Evolutionary conservation across 2,888 invertebrate genomes (phyloP), one percentile per base, ranked within the genome.

Genomic region (Hemistola chrysoprasaria): DNA sequence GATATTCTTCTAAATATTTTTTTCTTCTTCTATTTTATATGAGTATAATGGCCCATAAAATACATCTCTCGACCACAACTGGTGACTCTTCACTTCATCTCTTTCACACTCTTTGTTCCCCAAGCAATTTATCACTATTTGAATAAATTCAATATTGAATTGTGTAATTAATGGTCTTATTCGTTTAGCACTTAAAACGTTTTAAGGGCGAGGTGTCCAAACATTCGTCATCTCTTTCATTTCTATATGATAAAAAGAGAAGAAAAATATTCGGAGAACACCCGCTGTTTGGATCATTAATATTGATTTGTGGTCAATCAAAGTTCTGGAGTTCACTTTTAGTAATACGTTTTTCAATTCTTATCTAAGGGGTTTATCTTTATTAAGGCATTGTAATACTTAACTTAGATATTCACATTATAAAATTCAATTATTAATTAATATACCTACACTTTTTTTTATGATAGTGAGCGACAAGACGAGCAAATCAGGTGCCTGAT

Each of bases 291-390:
- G 66, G 76, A 86, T 89, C 90, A 90, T 90, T 90, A 90, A 90
- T 90, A 89, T 88, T 90, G 89, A 90, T 90, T 90, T 90, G 89
- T 89, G 89, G 90, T 89, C 88, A 90, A 90, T 90, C 89, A 89
- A 82, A 85, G 81, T 30, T 35, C 73, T 77, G 61, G 76, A 82
- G 86, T 87, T 86, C 78, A 83, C 83, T 87, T 86, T 87, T 85
- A 84, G 82, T 83, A 74, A 78, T 78, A 64, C 71, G 81, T 81
- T 84, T 83, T 81, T 44, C 26, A 21, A 27, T 28, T 42, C 28
- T 62, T 63, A 65, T 71, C 65, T 70, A 65, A 71, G 65, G 62
- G n/a, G 64, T 65, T 62, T 60, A 53, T 55, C 62, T 60, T 72
- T 72, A 50, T 52, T 43, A 46, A 42, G 44, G 29, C 29, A 43